These are phyloP conservation scores for Drosophila kambysellisi DNA, from an alignment of 2,888 invertebrate genomes.

Conservation along the genomic window DNA sequence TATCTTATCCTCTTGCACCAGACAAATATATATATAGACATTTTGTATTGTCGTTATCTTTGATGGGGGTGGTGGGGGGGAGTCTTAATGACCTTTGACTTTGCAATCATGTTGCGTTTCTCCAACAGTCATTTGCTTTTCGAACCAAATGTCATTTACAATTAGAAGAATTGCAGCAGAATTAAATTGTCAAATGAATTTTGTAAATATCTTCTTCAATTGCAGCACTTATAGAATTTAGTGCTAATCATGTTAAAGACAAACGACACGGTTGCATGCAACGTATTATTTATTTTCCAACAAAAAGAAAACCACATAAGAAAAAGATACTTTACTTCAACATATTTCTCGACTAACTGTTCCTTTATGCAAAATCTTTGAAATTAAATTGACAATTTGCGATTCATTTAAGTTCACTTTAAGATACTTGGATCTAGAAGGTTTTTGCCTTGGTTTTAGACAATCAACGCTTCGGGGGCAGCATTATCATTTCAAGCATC, in stretches of 20 bases:
- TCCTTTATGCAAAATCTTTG: no score
- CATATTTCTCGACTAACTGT: no score
- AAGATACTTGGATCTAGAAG: not conserved
- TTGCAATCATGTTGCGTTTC: conserved; percentile 48
- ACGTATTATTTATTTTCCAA: not conserved
- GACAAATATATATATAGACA: not conserved
- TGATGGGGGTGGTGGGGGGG: not conserved
- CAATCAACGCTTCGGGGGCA: conserved; percentile 14
- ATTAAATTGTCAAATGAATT: conserved; percentile 6
- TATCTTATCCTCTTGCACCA: not conserved
- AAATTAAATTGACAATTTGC: not conserved
- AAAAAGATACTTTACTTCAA: not conserved
- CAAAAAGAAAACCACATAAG: not conserved
- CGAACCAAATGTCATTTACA: conserved; percentile 49
- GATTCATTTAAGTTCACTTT: not conserved
- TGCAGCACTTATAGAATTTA: not conserved
- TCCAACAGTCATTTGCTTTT: conserved; percentile 13
- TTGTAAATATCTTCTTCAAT: conserved; percentile 3
- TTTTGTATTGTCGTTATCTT: conserved; percentile 33
- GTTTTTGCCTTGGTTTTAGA: conserved; percentile 7
- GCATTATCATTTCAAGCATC: conserved; percentile 60
- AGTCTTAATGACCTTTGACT: conserved; percentile 58
- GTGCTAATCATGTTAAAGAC: not conserved
- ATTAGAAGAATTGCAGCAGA: conserved; percentile 40
- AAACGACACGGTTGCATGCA: no score